Evolutionary conservation across 2,113 vertebrate species (phyloP), one percentile per base, ranked within the genome.

Genomic region (Oncorhynchus masou): DNA sequence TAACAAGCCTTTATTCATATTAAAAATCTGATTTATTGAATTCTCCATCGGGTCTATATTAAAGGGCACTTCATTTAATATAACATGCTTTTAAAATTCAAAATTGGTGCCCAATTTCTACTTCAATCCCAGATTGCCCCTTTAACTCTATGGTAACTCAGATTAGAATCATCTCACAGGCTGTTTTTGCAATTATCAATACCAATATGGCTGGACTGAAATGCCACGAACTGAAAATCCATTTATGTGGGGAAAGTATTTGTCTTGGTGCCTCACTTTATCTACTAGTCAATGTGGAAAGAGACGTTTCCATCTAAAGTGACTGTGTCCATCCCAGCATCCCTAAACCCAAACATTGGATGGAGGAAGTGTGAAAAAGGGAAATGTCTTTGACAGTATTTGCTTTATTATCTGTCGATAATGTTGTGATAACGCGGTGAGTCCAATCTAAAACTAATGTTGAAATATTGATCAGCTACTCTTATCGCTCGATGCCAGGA

Each of bases 401-500:
- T 84, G 70, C 80, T 68, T 65, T 68, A 34, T 78, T n/a, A 79
- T 70, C 88, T 83, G 84, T 76, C 70, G 5, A 54, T 3, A 54
- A 19, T 86, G 78, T 34, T 76, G 72, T 13, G 86, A 91, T 90
- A 89, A 88, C 78, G 70, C 82, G 76, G 57, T n/a, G 48, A 49
- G 66, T 39, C 34, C 70, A 84, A 82, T 81, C 76, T 75, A 84
- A 75, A 60, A 27, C 51, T n/a, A 84, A 65, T 79, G 77, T 74
- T 76, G 70, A 86, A 89, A 85, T 91, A 91, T 92, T 85, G 91
- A 91, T 91, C 85, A 73, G n/a, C 9, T 29, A 72, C 31, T 82
- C 83, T 90, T 89, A 91, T 91, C 89, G 76, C 85, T 62, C 22
- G 22, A 62, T 67, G 12, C 71, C 86, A 89, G 85, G 60, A 57